phyloP scores from a whole-genome alignment of 1,140 invertebrate genomes.

The Rhopalosiphum maidis region DNA sequence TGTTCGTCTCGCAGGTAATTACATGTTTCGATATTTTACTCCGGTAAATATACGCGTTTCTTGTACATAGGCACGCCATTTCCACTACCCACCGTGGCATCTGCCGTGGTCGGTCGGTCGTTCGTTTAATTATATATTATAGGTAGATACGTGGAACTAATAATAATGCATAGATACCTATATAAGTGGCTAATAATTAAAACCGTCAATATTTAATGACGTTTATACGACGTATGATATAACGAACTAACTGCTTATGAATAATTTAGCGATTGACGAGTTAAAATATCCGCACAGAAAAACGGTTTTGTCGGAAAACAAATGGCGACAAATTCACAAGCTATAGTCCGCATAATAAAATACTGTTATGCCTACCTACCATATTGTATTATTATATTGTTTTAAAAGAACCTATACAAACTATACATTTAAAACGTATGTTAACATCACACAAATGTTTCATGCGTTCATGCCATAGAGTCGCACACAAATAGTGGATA shows the following conservation, averaged over 20 bases:
- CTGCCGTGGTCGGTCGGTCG: too few species aligned
- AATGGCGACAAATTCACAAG: too few species aligned
- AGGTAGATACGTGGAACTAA: not conserved
- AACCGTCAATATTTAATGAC: not conserved
- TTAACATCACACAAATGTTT: not conserved
- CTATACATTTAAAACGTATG: not conserved
- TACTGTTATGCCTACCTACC: too few species aligned
- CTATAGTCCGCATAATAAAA: too few species aligned
- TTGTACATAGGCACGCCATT: not conserved
- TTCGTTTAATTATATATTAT: not conserved
- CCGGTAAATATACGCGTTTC: not conserved
- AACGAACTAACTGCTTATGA: not conserved
- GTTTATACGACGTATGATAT: not conserved
- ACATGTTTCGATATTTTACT: not conserved
- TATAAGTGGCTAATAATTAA: slow-evolving; percentile 4
- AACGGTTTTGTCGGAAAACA: not conserved
- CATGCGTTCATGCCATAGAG: not conserved
- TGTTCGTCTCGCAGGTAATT: not conserved
- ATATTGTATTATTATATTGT: too few species aligned
- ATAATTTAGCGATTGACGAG: not conserved
- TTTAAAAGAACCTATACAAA: too few species aligned
- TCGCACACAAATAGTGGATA: not conserved
- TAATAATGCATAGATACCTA: not conserved
- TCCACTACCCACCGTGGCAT: not conserved
- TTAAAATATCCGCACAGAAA: not conserved